Evolutionary conservation across 1,140 invertebrate species (phyloP), one percentile per base, ranked within the genome.

Genomic region (Pogonognathellus flavescens): DNA sequence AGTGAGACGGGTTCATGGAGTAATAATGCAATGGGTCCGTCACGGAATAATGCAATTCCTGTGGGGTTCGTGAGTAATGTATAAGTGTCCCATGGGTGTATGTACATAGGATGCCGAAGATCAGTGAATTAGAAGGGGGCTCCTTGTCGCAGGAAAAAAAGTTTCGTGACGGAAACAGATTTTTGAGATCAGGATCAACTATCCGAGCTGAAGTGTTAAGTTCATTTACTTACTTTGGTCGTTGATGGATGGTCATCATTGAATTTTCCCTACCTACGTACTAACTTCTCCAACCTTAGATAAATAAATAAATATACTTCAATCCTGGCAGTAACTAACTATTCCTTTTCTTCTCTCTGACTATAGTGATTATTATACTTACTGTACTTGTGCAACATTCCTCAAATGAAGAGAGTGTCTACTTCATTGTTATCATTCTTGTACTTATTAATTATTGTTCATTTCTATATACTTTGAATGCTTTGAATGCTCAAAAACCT

Each of bases 131-230:
- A 86, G 70, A 84, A 66, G 82, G n/a, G 62, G 80, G 80, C 66
- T 66, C 66, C 53, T 81, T 83, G 85, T 82, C 76, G 76, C 55
- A 85, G 70, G 86, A 87, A 84, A 86, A 82, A 80, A 87, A 86
- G 57, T 86, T 85, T 88, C 82, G 88, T 81, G 86, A 86, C 85
- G 88, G 86, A 83, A 87, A 86, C 60, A 86, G 86, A 86, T 81
- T 84, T 86, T 76, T 85, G 81, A 84, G 55, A 87, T 86, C 86
- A 52, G 50, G 70, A 80, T 87, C 50, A 85, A 60, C 87, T 84
- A 66, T 80, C 87, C 87, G 85, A 85, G 84, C 84, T 87, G 86
- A 88, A 87, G 86, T 88, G 87, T 88, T 87, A 88, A 87, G 87
- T 88, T 87, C 52, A 82, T 62, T 85, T 80, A 76, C 66, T 72